phyloP scores from a whole-genome alignment of 1,140 invertebrate genomes.

The Paramacrobiotus metropolitanus region DNA sequence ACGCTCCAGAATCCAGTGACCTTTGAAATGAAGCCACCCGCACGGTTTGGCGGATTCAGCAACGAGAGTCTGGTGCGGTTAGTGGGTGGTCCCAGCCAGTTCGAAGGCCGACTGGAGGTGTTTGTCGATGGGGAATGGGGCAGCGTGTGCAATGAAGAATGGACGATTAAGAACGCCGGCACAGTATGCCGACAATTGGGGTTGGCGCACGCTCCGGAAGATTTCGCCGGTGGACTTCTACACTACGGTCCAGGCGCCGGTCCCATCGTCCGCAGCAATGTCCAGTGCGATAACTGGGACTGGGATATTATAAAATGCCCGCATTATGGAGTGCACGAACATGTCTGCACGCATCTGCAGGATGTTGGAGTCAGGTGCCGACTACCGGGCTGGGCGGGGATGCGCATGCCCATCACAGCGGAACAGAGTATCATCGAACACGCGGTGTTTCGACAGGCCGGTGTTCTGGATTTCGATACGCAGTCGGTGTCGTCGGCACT shows the following conservation, averaged over 20 bases:
- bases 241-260: conserved; percentile 1
- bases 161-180: conserved; percentile 72
- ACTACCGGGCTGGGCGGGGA: conserved; percentile 68
- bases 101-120: conserved; percentile 55
- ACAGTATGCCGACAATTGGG: conserved; percentile 87
- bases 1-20: neutral
- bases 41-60: neutral
- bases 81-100: conserved; percentile 41
- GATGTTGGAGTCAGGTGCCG: conserved; percentile 71
- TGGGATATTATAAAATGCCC: conserved; percentile 63
- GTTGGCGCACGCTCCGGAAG: conserved; percentile 63
- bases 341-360: conserved; percentile 60
- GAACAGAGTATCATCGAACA: conserved; percentile 64
- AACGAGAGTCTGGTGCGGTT: conserved; percentile 35
- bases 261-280: conserved; percentile 37
- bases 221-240: conserved; percentile 57
- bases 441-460: conserved; percentile 66
- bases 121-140: conserved; percentile 63
- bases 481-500: conserved; percentile 68
- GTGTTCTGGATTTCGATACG: conserved; percentile 72
- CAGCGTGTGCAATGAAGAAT: conserved; percentile 85
- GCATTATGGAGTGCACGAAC: conserved; percentile 29
- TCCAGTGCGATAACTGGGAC: conserved; percentile 70
- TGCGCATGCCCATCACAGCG: conserved; percentile 62
- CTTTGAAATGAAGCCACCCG: neutral